Evolutionary conservation across 2,113 vertebrate genomes (phyloP).

Genomic region (Pygoscelis antarcticus): DNA sequence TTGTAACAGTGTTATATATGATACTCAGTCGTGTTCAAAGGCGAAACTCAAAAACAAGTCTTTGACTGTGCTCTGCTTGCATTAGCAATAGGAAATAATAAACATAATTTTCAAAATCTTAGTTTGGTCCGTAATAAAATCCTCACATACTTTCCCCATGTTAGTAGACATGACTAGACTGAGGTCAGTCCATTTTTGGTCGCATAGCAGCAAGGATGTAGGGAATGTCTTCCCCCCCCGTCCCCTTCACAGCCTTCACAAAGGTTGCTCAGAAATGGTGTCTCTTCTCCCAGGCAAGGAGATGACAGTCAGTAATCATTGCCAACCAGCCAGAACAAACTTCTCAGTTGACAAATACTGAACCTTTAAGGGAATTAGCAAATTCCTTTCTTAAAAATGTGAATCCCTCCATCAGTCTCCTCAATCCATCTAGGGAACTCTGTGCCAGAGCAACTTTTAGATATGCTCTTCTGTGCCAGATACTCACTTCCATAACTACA

Average conservation of each 20-base stretch:
- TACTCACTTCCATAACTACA: background rate
- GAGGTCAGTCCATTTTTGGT: background rate
- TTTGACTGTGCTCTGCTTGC: background rate
- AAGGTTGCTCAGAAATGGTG: background rate
- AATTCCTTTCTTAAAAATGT: background rate
- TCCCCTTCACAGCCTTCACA: background rate
- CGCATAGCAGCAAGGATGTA: background rate
- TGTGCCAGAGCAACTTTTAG: background rate
- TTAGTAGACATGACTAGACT: background rate
- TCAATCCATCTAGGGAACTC: background rate
- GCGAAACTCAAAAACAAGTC: background rate
- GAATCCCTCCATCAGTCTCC: background rate
- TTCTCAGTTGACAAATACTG: background rate
- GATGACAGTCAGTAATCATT: background rate
- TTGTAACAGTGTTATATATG: background rate
- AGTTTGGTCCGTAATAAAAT: constrained; percentile 9
- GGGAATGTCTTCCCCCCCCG: background rate
- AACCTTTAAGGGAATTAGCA: background rate
- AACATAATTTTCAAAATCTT: constrained; percentile 7
- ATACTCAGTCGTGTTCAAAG: background rate
- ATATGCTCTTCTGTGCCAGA: background rate
- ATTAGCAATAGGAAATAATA: constrained; percentile 4
- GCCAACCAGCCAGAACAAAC: background rate
- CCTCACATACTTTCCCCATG: background rate
- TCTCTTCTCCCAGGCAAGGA: background rate